phyloP scores from a whole-genome alignment of 2,113 vertebrate species.

The Steatornis caripensis region DNA sequence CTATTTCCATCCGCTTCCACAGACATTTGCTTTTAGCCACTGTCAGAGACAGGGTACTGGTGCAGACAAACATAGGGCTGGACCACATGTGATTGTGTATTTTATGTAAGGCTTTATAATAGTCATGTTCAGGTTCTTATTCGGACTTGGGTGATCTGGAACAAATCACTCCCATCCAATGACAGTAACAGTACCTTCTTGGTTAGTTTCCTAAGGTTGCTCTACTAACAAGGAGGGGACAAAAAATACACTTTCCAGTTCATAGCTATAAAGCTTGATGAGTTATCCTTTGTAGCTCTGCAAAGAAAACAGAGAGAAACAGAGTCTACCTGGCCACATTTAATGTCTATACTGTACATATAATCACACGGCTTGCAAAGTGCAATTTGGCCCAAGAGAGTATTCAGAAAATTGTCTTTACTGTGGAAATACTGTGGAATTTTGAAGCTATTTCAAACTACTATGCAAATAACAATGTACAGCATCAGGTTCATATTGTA shows the following conservation, averaged over 20 bases:
- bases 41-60: background rate
- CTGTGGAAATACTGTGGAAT: background rate
- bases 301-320: background rate
- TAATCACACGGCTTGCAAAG: background rate
- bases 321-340: background rate
- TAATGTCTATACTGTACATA: background rate
- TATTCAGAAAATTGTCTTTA: background rate
- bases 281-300: background rate
- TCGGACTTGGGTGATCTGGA: background rate
- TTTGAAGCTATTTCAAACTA: background rate
- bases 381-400: background rate
- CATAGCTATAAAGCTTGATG: background rate
- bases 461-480: background rate
- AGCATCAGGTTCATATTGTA: background rate
- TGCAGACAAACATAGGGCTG: background rate
- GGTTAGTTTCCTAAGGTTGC: background rate
- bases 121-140: background rate
- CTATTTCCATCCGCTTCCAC: fast-evolving
- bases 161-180: background rate
- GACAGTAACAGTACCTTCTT: background rate
- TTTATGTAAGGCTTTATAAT: background rate
- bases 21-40: background rate
- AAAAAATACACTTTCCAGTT: background rate
- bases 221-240: background rate
- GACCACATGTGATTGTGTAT: background rate